Base-by-base conservation (phyloP, 64 coral and sea anemone species). In the Porites lutea region DNA sequence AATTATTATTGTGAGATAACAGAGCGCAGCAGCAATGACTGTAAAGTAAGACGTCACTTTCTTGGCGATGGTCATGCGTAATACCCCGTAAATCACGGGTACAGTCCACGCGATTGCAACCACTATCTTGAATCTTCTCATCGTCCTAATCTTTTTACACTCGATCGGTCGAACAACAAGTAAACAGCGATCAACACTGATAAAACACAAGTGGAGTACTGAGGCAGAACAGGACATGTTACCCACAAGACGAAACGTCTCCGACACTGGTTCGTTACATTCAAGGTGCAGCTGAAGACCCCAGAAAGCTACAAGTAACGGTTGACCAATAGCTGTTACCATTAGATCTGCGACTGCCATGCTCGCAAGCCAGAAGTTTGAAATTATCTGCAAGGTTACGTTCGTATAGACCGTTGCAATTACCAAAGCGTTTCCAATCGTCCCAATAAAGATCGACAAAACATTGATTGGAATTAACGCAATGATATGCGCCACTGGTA, bases 391-490 rank as follows among this genome's bases (percentile, higher is more conserved):
- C 27, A 96, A 82, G 21, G 70, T 83, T 45, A 81, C 77, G 71
- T 92, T 96, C 7, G 95, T 94, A 75, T 96, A 93, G 60, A 96
- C 90, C 59, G 95, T 89, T 58, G 79, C 95, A n/a, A 92, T 79
- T n/a, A 96, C 95, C 87, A 96, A 79, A 65, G 89, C 65, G 71
- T 96, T 96, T 44, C 95, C 90, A n/a, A 89, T 60, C 54, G 79
- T 96, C 21, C 90, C 90, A 59, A 96, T 46, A 59, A 95, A 72
- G 11, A 60, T 65, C 59, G 79, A 82, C 59, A 82, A 65, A 65
- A 82, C 44, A 48, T 82, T 82, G 45, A 82, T 65, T 4, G 79
- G 60, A 66, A 82, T 82, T 14, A 82, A 65, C 15, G 79, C 79
- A 59, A 65, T 48, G 14, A 65, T 48, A 23, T 82, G 79, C 43